Percentiles rank a stretch among this genome's conserved stretches.
These are phyloP conservation scores for Perizoma flavofasciatum DNA, from an alignment of 2,888 invertebrate species.

Conservation along the genomic window DNA sequence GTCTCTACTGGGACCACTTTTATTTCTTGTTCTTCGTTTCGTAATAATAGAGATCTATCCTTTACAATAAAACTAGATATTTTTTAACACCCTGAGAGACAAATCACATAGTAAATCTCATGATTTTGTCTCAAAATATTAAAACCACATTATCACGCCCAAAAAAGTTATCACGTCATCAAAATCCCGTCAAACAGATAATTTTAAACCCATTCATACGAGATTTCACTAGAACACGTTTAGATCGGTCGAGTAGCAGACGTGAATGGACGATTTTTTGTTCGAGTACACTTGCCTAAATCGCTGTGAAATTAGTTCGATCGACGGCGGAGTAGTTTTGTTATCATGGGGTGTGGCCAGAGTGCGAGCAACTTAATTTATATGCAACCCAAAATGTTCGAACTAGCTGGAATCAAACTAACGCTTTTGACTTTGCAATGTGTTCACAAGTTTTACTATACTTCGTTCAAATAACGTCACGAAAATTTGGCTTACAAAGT, in stretches of 20 bases:
- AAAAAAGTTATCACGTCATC: slow-evolving; percentile 34
- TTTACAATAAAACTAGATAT: not conserved
- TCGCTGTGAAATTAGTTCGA: slow-evolving; percentile 80
- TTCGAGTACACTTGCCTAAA: slow-evolving; percentile 77
- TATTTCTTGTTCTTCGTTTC: not conserved
- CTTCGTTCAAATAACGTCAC: too few species aligned
- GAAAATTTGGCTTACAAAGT: too few species aligned
- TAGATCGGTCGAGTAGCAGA: slow-evolving; percentile 47
- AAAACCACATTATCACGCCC: slow-evolving; percentile 38
- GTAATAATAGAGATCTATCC: not conserved
- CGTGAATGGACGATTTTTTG: slow-evolving; percentile 78
- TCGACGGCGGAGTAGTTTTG: slow-evolving; percentile 52
- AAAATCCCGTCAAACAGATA: slow-evolving; percentile 26
- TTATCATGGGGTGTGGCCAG: slow-evolving; percentile 41
- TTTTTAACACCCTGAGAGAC: slow-evolving; percentile 16
- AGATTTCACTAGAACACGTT: slow-evolving; percentile 50
- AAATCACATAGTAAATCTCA: slow-evolving; percentile 12
- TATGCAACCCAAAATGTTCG: too few species aligned
- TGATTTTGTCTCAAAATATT: slow-evolving; percentile 20
- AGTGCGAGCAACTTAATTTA: slow-evolving; percentile 14
- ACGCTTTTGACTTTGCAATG: too few species aligned
- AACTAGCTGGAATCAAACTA: too few species aligned
- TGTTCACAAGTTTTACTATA: too few species aligned
- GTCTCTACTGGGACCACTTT: not conserved
- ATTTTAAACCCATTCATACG: slow-evolving; percentile 50